phyloP scores from a whole-genome alignment of 2,888 invertebrate genomes.

The Cosmia trapezina region DNA sequence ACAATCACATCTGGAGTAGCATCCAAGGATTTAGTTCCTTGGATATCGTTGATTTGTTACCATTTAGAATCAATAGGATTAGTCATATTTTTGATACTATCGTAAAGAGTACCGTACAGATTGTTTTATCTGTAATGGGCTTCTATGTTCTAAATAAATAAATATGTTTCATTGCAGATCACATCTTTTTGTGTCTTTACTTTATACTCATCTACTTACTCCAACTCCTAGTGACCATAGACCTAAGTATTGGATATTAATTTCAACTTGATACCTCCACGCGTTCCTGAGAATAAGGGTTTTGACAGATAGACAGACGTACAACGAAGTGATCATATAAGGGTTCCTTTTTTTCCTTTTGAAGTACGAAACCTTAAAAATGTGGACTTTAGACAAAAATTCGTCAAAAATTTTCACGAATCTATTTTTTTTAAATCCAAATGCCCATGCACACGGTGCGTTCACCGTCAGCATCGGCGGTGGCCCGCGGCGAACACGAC shows the following conservation, averaged over 20 bases:
- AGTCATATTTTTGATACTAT: not conserved
- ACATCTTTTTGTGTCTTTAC: not conserved
- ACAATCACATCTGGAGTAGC: not conserved
- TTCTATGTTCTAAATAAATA: not conserved
- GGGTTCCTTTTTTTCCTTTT: too few species aligned
- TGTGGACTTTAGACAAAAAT: not conserved
- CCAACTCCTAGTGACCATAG: too few species aligned
- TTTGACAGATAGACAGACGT: too few species aligned
- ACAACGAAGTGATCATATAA: too few species aligned
- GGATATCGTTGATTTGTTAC: not conserved
- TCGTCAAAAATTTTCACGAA: not conserved
- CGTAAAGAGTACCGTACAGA: not conserved
- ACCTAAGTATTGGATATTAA: too few species aligned
- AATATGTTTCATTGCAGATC: not conserved
- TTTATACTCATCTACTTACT: too few species aligned
- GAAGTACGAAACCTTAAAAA: too few species aligned
- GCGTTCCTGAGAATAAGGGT: too few species aligned
- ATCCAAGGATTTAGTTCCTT: not conserved
- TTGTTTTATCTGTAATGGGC: not conserved
- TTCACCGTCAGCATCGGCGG: conserved; percentile 47
- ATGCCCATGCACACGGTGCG: conserved; percentile 38
- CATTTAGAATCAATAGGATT: not conserved
- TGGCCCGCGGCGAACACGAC: conserved; percentile 77
- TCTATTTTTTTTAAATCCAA: conserved; percentile 22
- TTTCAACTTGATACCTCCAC: too few species aligned